Base-by-base conservation (phyloP, 2,113 vertebrate species). In the Cromileptes altivelis region DNA sequence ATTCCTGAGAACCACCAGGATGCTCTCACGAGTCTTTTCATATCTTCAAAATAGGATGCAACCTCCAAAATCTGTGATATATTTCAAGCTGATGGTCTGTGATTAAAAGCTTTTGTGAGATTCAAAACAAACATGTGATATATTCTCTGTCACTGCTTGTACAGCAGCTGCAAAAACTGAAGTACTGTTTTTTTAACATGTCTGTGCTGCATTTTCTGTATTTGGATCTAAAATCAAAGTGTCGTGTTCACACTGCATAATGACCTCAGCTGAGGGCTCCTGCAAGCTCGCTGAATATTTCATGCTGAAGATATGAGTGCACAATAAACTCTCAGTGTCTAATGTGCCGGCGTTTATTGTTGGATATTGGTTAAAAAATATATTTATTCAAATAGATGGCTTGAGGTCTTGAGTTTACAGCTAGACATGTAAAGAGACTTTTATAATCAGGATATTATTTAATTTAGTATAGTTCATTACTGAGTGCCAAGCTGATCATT, bases 21-120 rank as follows among this genome's bases (percentile, higher is more conserved):
- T n/a, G 12, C 70, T 75, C 55, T 67, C 69, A 47, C 49, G 37
- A 58, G 65, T 75, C 19, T 61, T 80, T 45, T 62, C 21, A 64
- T 27, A 17, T 47, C 49, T 68, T 50, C 30, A 64, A 70, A 78
- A 72, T n/a, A 40, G n/a, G n/a, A 53, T 17, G 18, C 8, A 74
- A 47, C 62, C 33, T 17, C 45, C 0, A 2, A 58, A n/a, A 42
- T 25, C 17, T 37, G 55, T 37, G 14, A 7, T 62, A 75, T 50
- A 53, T 75, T 60, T 42, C 12, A 64, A 57, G 40, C 7, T 4
- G 4, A 61, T 67, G 53, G 18, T 52, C 58, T 63, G 17, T 15
- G 18, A 78, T 62, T 17, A 77, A n/a, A 84, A 27, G 57, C 37
- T 23, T 75, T 33, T 67, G n/a, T 53, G 13, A 3, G 47, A 55